Evolutionary conservation across 2,797 vertebrate species (phyloP).

Genomic region (Rhodeus uyekii): DNA sequence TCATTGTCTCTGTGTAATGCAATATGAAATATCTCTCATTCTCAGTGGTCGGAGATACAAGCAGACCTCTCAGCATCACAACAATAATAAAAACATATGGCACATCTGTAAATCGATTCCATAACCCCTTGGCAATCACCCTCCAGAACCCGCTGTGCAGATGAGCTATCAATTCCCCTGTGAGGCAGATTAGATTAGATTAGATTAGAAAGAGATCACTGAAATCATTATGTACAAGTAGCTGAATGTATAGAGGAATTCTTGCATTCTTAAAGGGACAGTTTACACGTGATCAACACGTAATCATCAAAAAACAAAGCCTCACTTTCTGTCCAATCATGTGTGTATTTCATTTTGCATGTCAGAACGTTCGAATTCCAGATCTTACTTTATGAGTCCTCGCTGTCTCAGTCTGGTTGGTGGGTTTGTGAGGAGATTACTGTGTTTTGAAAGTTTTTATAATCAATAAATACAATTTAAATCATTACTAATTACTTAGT

Average conservation of each 20-base stretch:
- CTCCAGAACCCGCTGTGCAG: background rate
- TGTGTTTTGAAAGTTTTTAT: no score
- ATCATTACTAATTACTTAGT: no score
- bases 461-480: no score
- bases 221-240: background rate
- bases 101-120: slow-evolving; percentile 37
- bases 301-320: no score
- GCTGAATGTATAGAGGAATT: slow-evolving; percentile 27
- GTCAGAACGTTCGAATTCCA: no score
- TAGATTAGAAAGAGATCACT: slow-evolving; percentile 24
- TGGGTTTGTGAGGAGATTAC: no score
- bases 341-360: no score
- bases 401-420: no score
- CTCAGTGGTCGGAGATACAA: background rate
- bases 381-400: no score
- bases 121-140: slow-evolving; percentile 8
- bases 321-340: no score
- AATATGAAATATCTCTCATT: background rate
- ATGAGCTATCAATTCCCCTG: slow-evolving; percentile 17
- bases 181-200: slow-evolving; percentile 21
- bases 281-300: no score
- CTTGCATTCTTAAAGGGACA: background rate
- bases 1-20: background rate
- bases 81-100: slow-evolving; percentile 32
- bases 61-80: slow-evolving; percentile 6